Conservation (phyloP, 2,888 invertebrate species). For the Cheilosia soror region DNA sequence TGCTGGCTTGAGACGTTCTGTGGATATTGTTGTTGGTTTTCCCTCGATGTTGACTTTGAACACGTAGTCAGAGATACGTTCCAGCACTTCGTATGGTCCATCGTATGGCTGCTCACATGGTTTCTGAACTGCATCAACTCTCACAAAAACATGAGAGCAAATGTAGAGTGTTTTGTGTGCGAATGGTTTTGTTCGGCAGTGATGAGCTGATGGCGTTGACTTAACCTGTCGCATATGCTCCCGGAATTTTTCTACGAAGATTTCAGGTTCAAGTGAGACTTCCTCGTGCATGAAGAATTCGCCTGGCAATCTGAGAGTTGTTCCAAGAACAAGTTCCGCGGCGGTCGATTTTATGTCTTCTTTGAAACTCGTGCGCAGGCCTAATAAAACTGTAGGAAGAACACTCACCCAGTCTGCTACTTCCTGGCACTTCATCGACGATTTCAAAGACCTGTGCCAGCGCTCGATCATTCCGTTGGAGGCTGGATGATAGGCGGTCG, state of each 20-base stretch:
- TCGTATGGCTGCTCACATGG: conserved; percentile 63
- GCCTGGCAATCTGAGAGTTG: conserved; percentile 36
- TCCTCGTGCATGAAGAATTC: conserved; percentile 33
- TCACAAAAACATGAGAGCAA: conserved; percentile 58
- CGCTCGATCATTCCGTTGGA: conserved; percentile 40
- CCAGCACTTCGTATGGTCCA: conserved; percentile 60
- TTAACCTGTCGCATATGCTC: conserved; percentile 21
- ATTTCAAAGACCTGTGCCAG: conserved; percentile 29
- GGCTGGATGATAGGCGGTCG: conserved; percentile 19
- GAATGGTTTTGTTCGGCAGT: conserved; percentile 32
- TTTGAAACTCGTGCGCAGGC: conserved; percentile 78
- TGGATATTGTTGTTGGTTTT: conserved; percentile 26
- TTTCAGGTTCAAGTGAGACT: conserved; percentile 23
- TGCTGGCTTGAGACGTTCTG: conserved; percentile 40
- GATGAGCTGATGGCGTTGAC: conserved; percentile 45
- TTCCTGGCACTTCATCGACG: conserved; percentile 19
- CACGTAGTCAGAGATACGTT: conserved; percentile 24
- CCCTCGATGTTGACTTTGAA: conserved; percentile 33
- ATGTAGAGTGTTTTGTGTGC: conserved; percentile 58
- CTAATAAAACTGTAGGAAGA: conserved; percentile 74
- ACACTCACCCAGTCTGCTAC: conserved; percentile 20
- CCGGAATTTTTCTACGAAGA: conserved; percentile 42
- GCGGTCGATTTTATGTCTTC: conserved; percentile 76
- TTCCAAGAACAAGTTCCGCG: conserved; percentile 40
- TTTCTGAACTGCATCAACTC: conserved; percentile 55